Base-by-base conservation (phyloP, 2,888 invertebrate genomes). In the Malthinus flaveolus region DNA sequence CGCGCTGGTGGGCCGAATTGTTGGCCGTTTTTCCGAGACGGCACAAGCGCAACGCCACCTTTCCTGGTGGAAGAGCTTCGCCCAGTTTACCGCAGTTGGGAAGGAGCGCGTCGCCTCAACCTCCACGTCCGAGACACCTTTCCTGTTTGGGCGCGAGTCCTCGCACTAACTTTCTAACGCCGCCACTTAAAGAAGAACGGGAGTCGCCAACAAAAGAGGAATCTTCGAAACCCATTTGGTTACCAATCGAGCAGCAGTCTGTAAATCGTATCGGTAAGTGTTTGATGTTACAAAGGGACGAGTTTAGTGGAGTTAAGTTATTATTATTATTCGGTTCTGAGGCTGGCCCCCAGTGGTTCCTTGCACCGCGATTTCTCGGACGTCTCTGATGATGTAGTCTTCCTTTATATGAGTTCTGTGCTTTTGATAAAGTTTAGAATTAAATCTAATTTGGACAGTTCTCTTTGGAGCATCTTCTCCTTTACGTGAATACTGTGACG, bases 1-100 rank as follows among this genome's bases (percentile, higher is more conserved):
- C 93, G 10, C 84, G 92, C 68, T 94, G 95, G 93, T 95, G 95
- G 95, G 88, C 90, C 54, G 94, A 95, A 71, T 89, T 94, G 51
- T 84, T 95, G 63, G 76, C 76, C 8, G 75, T 78, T 36, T 78
- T 78, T 64, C 78, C 78, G 7, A 68, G 78, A 35, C 72, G 78
- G 7, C 78, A 78, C 66, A 78, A 78, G 63, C 68, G 78, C 7
- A 78, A 78, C 66, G 78, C 78, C 15, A 78, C 78, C 3, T 78
- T 78, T 68, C 78, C 77, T n/a, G 71, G 78, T 3, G 78, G 78
- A 8, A 69, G 78, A 50, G 78, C 78, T 1, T 78, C 78, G 4
- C 78, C 78, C 12, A 77, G 77, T 59, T 60, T 78, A 48, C 78
- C 78, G 0, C 78, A 78, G 51, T 62, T 78, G 64, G 78, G 78